Base-by-base conservation (phyloP, 2,888 invertebrate species). In the Tenthredo amoena region DNA sequence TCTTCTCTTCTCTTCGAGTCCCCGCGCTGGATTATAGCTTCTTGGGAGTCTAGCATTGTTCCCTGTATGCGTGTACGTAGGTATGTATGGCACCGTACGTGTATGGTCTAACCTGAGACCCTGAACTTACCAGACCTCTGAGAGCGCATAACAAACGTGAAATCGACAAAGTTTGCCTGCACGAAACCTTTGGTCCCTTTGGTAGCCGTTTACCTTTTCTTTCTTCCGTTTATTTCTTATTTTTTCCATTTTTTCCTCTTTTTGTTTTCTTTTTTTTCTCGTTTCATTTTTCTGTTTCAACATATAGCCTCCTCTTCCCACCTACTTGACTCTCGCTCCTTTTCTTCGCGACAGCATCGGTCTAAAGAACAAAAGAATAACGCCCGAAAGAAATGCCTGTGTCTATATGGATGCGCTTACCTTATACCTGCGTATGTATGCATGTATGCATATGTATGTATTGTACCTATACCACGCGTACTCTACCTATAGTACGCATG, bases 11-110 rank as follows among this genome's bases (percentile, higher is more conserved):
- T 85, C 85, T 43, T 21, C 81, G 58, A 81, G 58, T 74, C 40
- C 40, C 62, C 81, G 58, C 18, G 34, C 40, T 74, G 84, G 85
- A 71, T 87, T 86, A 84, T 82, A 86, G 88, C 68, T 88, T 88
- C 88, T 86, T 21, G 85, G 88, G 87, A 88, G 85, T 47, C 58
- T 58, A 58, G 40, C 81, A 81, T 81, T 81, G 81, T 81, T 58
- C 81, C 62, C 62, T 37, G 58, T 55, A 55, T 77, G 77, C 50
- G 55, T 77, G 55, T 55, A 55, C 10, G 31, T 72, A 37, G 7
- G 47, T n/a, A 0, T 31, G 47, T 31, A 55, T 55, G n/a, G 31
- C 18, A 26, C 15, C 26, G 77, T 31, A 31, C 55, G 62, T 62
- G 40, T 58, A 21, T 58, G n/a, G 58, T 81, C 81, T 81, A 40